phyloP scores from a whole-genome alignment of 1,140 invertebrate genomes.

The Platyura marginata region DNA sequence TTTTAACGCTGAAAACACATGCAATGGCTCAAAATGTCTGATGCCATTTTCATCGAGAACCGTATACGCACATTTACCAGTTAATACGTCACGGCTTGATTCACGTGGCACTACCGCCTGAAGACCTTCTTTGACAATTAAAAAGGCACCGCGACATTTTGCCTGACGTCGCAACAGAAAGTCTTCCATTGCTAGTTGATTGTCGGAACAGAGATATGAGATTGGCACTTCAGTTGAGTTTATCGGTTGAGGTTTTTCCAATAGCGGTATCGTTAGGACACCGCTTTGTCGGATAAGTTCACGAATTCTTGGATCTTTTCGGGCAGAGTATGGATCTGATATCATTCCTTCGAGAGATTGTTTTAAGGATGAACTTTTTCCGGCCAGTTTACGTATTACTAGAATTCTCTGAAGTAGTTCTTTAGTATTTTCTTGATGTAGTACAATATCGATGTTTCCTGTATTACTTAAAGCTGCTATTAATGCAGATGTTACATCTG shows the following conservation, averaged over 20 bases:
- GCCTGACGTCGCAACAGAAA: constrained; percentile 41
- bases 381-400: background rate
- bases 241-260: constrained; percentile 35
- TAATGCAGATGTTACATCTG: background rate
- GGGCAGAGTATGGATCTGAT: constrained; percentile 41
- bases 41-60: constrained; percentile 59
- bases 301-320: constrained; percentile 42
- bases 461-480: background rate
- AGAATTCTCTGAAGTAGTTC: background rate
- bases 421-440: background rate
- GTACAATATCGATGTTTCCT: background rate
- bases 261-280: constrained; percentile 38
- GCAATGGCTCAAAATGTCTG: constrained; percentile 53
- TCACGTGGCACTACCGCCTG: constrained; percentile 60
- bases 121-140: constrained; percentile 56
- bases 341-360: constrained; percentile 19
- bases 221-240: constrained; percentile 46
- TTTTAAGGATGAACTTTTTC: background rate
- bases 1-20: constrained; percentile 48
- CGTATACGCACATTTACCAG: constrained; percentile 54
- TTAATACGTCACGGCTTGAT: constrained; percentile 47
- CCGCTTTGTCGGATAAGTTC: constrained; percentile 51
- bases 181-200: constrained; percentile 54
- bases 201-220: constrained; percentile 40
- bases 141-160: constrained; percentile 32